phyloP scores from a whole-genome alignment of 1,140 invertebrate species.

The Phymorhynchus buccinoides region DNA sequence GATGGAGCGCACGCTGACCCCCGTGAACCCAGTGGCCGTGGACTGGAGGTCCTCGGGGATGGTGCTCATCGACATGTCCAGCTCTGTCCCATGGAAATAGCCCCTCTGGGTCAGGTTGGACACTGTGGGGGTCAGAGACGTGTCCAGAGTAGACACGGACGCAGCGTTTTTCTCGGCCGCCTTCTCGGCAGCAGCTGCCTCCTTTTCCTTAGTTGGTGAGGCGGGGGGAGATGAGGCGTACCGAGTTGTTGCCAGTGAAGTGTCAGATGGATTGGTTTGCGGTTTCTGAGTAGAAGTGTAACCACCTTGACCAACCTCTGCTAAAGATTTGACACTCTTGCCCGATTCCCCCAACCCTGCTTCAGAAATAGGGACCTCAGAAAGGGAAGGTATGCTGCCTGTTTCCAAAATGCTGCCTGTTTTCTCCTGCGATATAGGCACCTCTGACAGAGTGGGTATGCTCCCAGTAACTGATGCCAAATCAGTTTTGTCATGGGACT shows the following conservation, averaged over 20 bases:
- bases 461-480: not conserved
- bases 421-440: not conserved
- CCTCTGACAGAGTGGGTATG: not conserved
- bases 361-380: conserved; percentile 26
- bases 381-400: not conserved
- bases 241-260: not conserved
- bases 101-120: conserved; percentile 29
- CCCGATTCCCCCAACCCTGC: not conserved
- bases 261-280: not conserved
- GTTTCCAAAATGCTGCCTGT: not conserved
- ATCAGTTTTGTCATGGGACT: not conserved
- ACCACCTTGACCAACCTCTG: conserved; percentile 41
- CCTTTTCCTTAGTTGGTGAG: not conserved
- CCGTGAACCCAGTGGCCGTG: conserved; percentile 46
- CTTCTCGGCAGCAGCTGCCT: not conserved
- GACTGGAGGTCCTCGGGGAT: conserved; percentile 61
- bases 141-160: not conserved
- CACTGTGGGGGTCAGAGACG: conserved; percentile 32
- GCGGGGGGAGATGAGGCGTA: not conserved
- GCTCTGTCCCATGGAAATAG: conserved; percentile 49
- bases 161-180: not conserved
- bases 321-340: not conserved
- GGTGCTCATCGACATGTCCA: conserved; percentile 56
- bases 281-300: conserved; percentile 64
- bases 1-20: conserved; percentile 35